These are phyloP conservation scores for Pterostichus niger DNA, from an alignment of 2,888 invertebrate species.

Conservation along the genomic window DNA sequence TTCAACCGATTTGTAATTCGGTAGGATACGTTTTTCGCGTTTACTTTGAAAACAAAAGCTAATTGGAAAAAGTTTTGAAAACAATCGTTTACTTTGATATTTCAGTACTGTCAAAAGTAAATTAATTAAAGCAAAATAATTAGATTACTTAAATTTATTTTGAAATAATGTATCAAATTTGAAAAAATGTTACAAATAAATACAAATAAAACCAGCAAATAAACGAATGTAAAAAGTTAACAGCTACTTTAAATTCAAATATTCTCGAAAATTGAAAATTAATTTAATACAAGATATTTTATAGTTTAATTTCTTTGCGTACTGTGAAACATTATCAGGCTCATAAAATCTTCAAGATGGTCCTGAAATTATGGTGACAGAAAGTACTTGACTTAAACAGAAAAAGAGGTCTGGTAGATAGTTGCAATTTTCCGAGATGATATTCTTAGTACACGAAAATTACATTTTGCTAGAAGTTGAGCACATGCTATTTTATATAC, in stretches of 20 bases:
- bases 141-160: background rate
- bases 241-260: too few relatives aligned
- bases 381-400: too few relatives aligned
- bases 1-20: background rate
- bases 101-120: background rate
- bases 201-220: too few relatives aligned
- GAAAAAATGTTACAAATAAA: too few relatives aligned
- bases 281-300: background rate
- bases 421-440: too few relatives aligned
- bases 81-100: background rate
- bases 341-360: background rate
- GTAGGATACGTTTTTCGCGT: slow-evolving; percentile 1
- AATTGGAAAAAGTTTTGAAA: slow-evolving; percentile 1
- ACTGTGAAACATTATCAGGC: background rate
- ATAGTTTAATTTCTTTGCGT: background rate
- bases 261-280: too few relatives aligned
- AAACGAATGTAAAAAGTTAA: too few relatives aligned
- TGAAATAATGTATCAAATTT: too few relatives aligned
- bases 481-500: too few relatives aligned
- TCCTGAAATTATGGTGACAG: background rate
- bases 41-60: slow-evolving; percentile 17
- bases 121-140: slow-evolving; percentile 1
- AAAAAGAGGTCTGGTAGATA: too few relatives aligned
- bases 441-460: too few relatives aligned
- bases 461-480: too few relatives aligned